phyloP scores from a whole-genome alignment of 2,888 invertebrate species.

The Parochlus steinenii region DNA sequence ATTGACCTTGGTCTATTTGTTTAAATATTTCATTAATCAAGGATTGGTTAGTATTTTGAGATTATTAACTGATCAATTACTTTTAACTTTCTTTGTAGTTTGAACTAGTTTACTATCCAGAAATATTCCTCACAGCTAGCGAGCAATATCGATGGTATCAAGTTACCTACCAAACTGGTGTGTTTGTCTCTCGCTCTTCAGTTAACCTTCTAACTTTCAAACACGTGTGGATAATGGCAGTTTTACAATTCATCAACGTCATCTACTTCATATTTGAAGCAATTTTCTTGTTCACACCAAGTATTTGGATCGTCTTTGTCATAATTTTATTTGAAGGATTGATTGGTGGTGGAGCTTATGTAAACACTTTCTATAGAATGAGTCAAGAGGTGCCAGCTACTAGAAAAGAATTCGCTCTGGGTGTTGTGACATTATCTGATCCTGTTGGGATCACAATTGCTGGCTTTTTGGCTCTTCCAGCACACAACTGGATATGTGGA shows the following conservation, averaged over 20 bases:
- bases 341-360: constrained; percentile 58
- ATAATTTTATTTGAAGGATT: constrained; percentile 58
- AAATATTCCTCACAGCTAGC: constrained; percentile 36
- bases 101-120: constrained; percentile 55
- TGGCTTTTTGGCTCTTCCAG: constrained; percentile 52
- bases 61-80: constrained; percentile 1
- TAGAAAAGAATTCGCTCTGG: constrained; percentile 46
- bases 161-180: constrained; percentile 68
- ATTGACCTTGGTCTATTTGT: constrained; percentile 56
- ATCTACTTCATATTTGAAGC: constrained; percentile 43
- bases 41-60: constrained; percentile 63
- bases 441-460: constrained; percentile 60
- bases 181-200: constrained; percentile 67
- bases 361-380: constrained; percentile 65
- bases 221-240: constrained; percentile 52
- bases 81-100: constrained; percentile 35
- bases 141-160: constrained; percentile 70
- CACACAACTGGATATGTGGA: constrained; percentile 57
- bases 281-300: constrained; percentile 43
- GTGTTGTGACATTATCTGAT: constrained; percentile 58
- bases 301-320: constrained; percentile 45
- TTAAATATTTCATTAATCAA: constrained; percentile 79
- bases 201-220: constrained; percentile 50
- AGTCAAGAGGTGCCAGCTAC: constrained; percentile 39
- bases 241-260: constrained; percentile 49